phyloP scores from a whole-genome alignment of 2,888 invertebrate genomes.

The Hoplodrina blanda region DNA sequence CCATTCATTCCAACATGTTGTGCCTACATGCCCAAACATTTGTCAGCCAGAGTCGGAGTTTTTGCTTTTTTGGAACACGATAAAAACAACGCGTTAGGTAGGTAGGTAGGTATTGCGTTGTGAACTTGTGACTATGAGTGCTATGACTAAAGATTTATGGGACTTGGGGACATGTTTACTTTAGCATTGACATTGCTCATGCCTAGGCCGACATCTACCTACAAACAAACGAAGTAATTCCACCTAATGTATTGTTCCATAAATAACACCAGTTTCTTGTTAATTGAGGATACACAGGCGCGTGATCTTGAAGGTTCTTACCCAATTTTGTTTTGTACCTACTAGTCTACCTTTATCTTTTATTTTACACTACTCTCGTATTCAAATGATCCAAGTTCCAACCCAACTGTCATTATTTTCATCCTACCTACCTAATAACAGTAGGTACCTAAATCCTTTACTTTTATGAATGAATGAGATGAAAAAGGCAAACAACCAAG shows the following conservation, averaged over 20 bases:
- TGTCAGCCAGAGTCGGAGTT: constrained; percentile 13
- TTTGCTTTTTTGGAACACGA: constrained; percentile 9
- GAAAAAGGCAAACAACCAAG: neutral
- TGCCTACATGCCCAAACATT: constrained; percentile 39
- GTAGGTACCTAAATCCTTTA: constrained; percentile 4
- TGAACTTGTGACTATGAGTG: neutral
- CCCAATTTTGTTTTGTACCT: constrained; percentile 24
- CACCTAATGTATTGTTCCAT: constrained; percentile 50
- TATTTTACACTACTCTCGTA: constrained; percentile 20
- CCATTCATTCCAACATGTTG: constrained; percentile 35
- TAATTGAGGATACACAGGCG: constrained; percentile 55
- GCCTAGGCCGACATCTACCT: no score
- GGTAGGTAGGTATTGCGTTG: constrained; percentile 39
- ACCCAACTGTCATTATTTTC: constrained; percentile 6
- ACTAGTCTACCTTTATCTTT: constrained; percentile 32
- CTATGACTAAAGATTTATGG: constrained; percentile 17
- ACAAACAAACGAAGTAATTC: neutral
- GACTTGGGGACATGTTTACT: neutral
- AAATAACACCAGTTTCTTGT: constrained; percentile 49
- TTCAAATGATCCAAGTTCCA: constrained; percentile 27
- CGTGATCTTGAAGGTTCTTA: constrained; percentile 26
- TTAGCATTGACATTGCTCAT: neutral
- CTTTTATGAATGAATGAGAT: neutral
- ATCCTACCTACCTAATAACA: neutral
- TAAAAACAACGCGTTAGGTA: constrained; percentile 15